Evolutionary conservation across 2,888 invertebrate genomes (phyloP), one percentile per base, ranked within the genome.

Genomic region (Luperina nickerlii): DNA sequence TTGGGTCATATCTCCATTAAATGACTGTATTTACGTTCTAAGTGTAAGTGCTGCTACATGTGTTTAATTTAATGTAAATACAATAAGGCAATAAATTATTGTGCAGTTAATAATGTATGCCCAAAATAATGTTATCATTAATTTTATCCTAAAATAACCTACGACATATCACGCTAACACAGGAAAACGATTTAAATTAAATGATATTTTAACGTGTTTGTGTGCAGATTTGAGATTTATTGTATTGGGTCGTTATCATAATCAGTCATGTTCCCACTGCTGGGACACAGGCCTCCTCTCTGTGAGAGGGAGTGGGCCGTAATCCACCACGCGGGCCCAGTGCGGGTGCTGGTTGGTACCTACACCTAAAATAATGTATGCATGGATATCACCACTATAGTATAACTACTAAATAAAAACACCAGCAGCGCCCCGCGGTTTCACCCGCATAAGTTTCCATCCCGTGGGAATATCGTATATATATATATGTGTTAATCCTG

Each of bases 81-180:
- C 42, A 38, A 45, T 4, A 62, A 27, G 32, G 60, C 9, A 67
- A 63, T 67, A 63, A 62, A 57, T 69, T 67, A 13, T 38, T 48
- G 24, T 57, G 38, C 63, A 13, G 13, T 27, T 65, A 45, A 42
- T 74, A 63, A 63, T 62, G 27, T 72, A 27, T 15, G 24, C 38
- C 42, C 20, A 62, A 62, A 84, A 67, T 54, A 67, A 57, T 74
- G 66, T 71, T 66, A 71, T 85, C 57, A 60, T 68, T 45, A 51
- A 63, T 62, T 60, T 45, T 45, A 57, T 79, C 57, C 48, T 38
- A 15, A 85, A 68, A 80, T 72, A 85, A 57, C 18, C 15, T 4
- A 6, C 18, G 38, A 45, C 15, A 74, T 38, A 4, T 11, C 2
- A 15, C 24, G 1, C 2, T 57, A 18, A 18, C 18, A 27, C 42